Percentiles rank a stretch among this genome's conserved stretches.
These are phyloP conservation scores for Ophiothrix spiculata DNA, from an alignment of 35 echinoderm and acorn worm species.

Conservation along the genomic window DNA sequence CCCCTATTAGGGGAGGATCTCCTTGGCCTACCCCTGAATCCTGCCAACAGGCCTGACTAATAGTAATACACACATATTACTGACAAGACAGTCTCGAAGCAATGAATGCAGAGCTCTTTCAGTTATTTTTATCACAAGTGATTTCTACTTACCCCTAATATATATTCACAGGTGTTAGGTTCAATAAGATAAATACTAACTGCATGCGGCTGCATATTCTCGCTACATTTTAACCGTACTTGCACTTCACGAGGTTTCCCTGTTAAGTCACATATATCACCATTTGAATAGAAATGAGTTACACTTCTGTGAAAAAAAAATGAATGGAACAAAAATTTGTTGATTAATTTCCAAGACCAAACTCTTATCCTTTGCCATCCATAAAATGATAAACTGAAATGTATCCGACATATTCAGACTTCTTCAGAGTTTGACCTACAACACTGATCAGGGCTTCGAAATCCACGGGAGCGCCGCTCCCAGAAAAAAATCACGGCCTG, in stretches of 20 bases:
- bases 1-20: too few species aligned
- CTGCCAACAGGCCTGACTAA: too few species aligned
- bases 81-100: not conserved
- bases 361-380: not conserved
- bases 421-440: not conserved
- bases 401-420: not conserved
- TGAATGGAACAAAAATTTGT: not conserved
- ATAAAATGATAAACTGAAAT: not conserved
- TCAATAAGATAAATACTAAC: slow-evolving; percentile 83
- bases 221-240: slow-evolving; percentile 88
- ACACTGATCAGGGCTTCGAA: not conserved
- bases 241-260: slow-evolving; percentile 83
- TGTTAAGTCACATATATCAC: slow-evolving; percentile 91
- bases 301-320: slow-evolving; percentile 43
- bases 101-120: not conserved
- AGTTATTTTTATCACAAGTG: not conserved
- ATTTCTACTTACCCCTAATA: slow-evolving; percentile 79
- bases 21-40: too few species aligned
- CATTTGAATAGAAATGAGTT: slow-evolving; percentile 74
- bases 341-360: not conserved
- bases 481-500: too few species aligned
- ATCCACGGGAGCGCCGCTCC: too few species aligned
- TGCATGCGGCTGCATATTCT: slow-evolving; percentile 43
- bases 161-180: slow-evolving; percentile 81
- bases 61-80: not conserved